Evolutionary conservation across 2,113 vertebrate genomes (phyloP).

Genomic region (Podarcis cretensis): DNA sequence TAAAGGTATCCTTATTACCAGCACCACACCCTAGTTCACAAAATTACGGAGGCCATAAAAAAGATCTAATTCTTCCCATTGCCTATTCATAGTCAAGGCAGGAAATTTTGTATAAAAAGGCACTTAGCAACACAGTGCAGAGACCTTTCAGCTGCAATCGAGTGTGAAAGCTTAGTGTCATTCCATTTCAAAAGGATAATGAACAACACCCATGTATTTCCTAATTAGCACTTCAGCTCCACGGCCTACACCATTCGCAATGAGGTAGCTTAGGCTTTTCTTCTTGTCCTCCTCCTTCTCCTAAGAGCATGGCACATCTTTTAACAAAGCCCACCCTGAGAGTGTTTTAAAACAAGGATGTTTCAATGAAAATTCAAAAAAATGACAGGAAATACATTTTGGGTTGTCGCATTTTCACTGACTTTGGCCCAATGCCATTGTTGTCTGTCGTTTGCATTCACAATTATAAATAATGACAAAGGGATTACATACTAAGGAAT

Average conservation of each 20-base stretch:
- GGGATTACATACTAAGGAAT: background rate
- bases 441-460: background rate
- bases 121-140: conserved; percentile 5
- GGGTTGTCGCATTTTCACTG: fast-evolving
- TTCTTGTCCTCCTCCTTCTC: background rate
- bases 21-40: background rate
- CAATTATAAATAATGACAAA: background rate
- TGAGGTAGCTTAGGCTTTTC: background rate
- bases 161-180: conserved; percentile 16
- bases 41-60: background rate
- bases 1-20: background rate
- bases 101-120: conserved; percentile 5
- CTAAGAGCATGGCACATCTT: background rate
- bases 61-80: background rate
- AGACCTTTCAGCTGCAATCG: background rate
- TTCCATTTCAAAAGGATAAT: conserved; percentile 31
- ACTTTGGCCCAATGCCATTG: background rate
- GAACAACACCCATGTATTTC: background rate
- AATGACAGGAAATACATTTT: background rate
- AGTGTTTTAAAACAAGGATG: conserved; percentile 17
- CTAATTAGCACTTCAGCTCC: conserved; percentile 16
- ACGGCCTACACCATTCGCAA: background rate
- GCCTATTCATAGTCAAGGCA: background rate
- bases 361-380: conserved; percentile 9
- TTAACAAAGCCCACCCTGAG: conserved; percentile 19